phyloP scores from a whole-genome alignment of 2,888 invertebrate species.

The Agrochola circellaris region DNA sequence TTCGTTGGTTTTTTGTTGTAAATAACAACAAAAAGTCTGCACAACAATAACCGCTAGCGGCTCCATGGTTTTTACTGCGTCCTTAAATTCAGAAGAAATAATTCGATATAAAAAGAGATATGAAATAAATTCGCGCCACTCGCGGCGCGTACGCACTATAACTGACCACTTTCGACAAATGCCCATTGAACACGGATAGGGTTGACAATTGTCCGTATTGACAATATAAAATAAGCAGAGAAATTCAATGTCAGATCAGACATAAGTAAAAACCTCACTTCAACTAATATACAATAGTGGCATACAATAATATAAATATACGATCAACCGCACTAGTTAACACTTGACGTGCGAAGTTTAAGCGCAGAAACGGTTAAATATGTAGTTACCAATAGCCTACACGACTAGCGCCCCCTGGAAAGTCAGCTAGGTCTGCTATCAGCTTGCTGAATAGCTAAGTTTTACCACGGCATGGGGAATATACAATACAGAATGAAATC shows the following conservation, averaged over 20 bases:
- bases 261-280: too few relatives aligned
- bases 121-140: slow-evolving; percentile 31
- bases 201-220: slow-evolving; percentile 11
- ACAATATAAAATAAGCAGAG: background rate
- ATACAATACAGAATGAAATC: background rate
- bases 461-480: background rate
- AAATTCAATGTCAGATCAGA: too few relatives aligned
- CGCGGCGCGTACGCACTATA: slow-evolving; percentile 49
- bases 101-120: slow-evolving; percentile 36
- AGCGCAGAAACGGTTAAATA: too few relatives aligned
- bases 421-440: too few relatives aligned
- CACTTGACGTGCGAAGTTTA: too few relatives aligned
- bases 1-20: too few relatives aligned
- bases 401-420: too few relatives aligned
- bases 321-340: too few relatives aligned
- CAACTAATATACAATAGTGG: too few relatives aligned
- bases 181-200: slow-evolving; percentile 25
- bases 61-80: background rate
- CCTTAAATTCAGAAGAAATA: slow-evolving; percentile 2
- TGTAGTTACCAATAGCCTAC: too few relatives aligned
- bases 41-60: slow-evolving; percentile 4
- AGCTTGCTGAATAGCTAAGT: too few relatives aligned
- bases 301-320: too few relatives aligned
- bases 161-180: slow-evolving; percentile 45
- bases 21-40: background rate